Conservation (phyloP, 2,113 vertebrate species). For the Sapajus apella region DNA sequence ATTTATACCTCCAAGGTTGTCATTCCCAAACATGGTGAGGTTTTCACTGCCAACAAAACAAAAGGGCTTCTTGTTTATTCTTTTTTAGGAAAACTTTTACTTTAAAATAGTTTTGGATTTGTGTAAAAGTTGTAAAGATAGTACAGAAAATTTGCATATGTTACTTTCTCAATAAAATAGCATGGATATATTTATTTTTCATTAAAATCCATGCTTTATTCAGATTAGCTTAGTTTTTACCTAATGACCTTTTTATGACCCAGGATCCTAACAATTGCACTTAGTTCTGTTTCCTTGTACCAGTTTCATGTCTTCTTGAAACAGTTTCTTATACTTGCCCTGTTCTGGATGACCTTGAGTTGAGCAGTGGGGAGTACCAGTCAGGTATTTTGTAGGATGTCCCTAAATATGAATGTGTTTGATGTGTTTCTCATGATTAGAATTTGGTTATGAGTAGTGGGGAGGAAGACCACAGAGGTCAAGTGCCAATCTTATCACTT, state of each 20-base stretch:
- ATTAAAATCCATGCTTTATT: neutral
- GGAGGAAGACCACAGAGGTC: neutral
- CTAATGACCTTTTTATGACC: neutral
- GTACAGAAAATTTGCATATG: neutral
- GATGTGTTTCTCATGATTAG: neutral
- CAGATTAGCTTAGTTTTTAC: neutral
- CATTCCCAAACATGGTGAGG: neutral
- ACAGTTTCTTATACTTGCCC: neutral
- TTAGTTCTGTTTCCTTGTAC: neutral
- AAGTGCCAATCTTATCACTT: neutral
- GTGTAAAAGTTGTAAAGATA: neutral
- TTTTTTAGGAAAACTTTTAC: neutral
- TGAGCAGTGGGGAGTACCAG: neutral
- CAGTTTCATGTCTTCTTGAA: neutral
- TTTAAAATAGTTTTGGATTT: conserved; percentile 10
- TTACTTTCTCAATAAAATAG: neutral
- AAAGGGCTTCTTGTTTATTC: accelerated
- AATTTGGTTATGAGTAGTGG: neutral
- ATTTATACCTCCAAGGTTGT: neutral
- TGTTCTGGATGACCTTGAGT: neutral
- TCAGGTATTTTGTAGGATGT: neutral
- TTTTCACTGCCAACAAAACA: neutral
- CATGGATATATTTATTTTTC: neutral
- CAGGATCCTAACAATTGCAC: neutral
- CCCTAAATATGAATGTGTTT: neutral